Conservation (phyloP, 2,888 invertebrate species). For the Phaedon cochleariae region DNA sequence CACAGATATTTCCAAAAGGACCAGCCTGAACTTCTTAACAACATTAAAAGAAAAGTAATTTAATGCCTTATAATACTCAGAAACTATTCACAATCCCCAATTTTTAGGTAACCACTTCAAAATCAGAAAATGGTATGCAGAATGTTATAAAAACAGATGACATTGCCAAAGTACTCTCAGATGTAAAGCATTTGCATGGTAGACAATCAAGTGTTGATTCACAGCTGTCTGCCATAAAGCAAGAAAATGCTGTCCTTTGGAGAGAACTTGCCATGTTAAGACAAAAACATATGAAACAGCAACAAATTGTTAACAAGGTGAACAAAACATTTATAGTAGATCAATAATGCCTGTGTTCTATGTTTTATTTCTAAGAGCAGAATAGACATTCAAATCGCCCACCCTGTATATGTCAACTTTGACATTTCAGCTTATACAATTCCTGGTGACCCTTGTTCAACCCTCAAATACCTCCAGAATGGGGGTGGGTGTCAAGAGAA, state of each 20-base stretch:
- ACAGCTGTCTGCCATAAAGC: conserved; percentile 85
- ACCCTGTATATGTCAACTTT: not conserved
- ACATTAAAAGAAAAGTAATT: conserved; percentile 91
- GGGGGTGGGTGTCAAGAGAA: conserved; percentile 78
- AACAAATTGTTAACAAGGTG: conserved; percentile 95
- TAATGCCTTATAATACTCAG: not conserved
- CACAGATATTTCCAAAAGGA: conserved; percentile 92
- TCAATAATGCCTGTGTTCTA: no score
- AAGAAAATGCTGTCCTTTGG: conserved; percentile 96
- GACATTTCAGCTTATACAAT: conserved; percentile 78
- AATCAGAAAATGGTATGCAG: conserved; percentile 43
- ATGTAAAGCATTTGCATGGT: conserved; percentile 87
- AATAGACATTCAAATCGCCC: not conserved
- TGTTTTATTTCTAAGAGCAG: no score
- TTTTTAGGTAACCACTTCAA: conserved; percentile 42
- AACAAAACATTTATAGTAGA: no score
- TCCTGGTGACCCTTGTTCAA: conserved; percentile 86
- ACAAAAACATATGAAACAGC: conserved; percentile 93
- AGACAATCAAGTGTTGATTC: conserved; percentile 86
- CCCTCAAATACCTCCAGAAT: conserved; percentile 68
- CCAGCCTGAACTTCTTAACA: conserved; percentile 83
- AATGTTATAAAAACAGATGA: conserved; percentile 56
- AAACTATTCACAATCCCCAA: not conserved
- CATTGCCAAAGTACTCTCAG: conserved; percentile 80
- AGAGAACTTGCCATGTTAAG: conserved; percentile 89